A percentile compares a stretch with the other conserved stretches of the same genome.
Evolutionary conservation across 2,797 vertebrate species (phyloP).

Genomic region (Ctenopoma kingsleyae): DNA sequence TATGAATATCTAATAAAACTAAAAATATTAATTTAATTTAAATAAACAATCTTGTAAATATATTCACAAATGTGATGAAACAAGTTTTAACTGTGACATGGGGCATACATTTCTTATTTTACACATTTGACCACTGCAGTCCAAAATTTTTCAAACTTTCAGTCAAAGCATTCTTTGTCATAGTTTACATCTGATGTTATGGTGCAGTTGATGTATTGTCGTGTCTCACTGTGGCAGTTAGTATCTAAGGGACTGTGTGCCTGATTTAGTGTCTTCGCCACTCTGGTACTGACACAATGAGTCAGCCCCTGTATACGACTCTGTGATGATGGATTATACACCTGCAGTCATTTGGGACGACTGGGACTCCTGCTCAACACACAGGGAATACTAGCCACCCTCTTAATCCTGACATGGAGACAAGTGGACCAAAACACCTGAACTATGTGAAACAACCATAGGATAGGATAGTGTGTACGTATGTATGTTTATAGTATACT

Average conservation of each 20-base stretch:
- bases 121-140: not conserved
- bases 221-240: constrained; percentile 54
- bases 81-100: not conserved
- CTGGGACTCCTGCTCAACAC: constrained; percentile 65
- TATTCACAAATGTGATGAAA: not conserved
- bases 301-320: constrained; percentile 64
- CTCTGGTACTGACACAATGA: constrained; percentile 63
- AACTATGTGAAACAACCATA: constrained; percentile 29
- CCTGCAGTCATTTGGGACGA: constrained; percentile 70
- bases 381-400: constrained; percentile 53
- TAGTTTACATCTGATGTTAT: constrained; percentile 47
- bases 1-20: not conserved
- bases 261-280: constrained; percentile 67
- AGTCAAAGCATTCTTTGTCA: not conserved
- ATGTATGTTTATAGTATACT: too few relatives aligned
- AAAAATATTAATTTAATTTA: not conserved
- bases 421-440: constrained; percentile 48
- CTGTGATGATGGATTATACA: constrained; percentile 78
- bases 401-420: constrained; percentile 64
- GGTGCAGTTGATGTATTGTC: constrained; percentile 55
- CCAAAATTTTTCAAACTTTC: constrained; percentile 13
- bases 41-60: not conserved
- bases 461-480: constrained; percentile 8
- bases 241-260: constrained; percentile 54
- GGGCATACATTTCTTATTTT: not conserved